Evolutionary conservation across 2,113 vertebrate genomes (phyloP).

Genomic region (Zosterops lateralis): DNA sequence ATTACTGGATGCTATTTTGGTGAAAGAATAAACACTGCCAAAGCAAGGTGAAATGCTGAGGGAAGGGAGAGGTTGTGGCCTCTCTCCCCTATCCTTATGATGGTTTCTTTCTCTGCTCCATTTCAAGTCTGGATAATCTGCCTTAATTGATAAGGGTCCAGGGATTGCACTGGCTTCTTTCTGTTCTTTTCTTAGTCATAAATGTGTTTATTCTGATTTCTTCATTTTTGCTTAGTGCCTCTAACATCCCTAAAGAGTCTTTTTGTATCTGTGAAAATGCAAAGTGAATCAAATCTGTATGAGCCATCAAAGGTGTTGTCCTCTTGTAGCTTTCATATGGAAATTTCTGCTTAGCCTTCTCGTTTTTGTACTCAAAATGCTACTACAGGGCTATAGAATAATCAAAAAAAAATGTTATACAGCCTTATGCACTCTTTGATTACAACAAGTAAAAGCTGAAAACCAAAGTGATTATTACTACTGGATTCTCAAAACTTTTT

Average conservation of each 20-base stretch:
- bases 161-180: background rate
- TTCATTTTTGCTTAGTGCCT: background rate
- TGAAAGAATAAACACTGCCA: background rate
- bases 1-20: background rate
- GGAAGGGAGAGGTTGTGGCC: background rate
- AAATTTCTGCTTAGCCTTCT: background rate
- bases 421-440: background rate
- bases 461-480: background rate
- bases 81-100: background rate
- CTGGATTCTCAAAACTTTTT: background rate
- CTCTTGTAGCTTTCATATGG: background rate
- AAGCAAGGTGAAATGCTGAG: background rate
- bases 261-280: background rate
- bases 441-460: background rate
- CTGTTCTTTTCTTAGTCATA: background rate
- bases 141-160: background rate
- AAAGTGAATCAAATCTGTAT: background rate
- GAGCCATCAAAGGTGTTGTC: background rate
- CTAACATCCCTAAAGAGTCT: background rate
- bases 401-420: background rate
- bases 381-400: background rate
- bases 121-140: background rate
- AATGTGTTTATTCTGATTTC: background rate
- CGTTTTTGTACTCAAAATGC: background rate
- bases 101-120: background rate